Base-by-base conservation (phyloP, 2,797 vertebrate species). In the Protosalanx chinensis region DNA sequence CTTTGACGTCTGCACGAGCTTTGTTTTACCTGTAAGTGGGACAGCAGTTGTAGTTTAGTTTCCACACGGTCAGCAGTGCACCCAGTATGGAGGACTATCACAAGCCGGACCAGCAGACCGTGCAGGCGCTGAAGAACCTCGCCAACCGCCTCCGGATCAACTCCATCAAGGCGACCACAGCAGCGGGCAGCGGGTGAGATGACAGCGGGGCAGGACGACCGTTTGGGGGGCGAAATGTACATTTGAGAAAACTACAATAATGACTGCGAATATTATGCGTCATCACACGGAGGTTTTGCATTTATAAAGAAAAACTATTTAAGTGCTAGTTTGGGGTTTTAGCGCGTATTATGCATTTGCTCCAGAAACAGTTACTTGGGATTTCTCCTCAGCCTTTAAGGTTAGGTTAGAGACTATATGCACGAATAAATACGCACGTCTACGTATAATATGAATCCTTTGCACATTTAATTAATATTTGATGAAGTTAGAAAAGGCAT, bases 41-140 rank as follows among this genome's bases (percentile, higher is more conserved):
- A 46, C 53, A 63, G n/a, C 10, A 30, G 32, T 58, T 65, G 4
- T 7, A 51, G 16, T 58, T 53, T 53, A 33, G 46, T 20, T 58
- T 58, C 13, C 2, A 62, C 46, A 46, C 23, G 37, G 37, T 32
- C 61, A 63, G 61, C 15, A 65, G 64, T 41, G 64, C 64, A 13
- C 64, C 20, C 80, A 74, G 82, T 88, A 97, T 97, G 95, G 95
- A 96, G 88, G 94, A 94, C 85, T 97, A 97, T 73, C 95, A 97
- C 79, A 97, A 97, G 81, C 95, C 95, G 35, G 96, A 97, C 90
- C 95, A 96, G 90, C 94, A 95, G 89, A 96, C 93, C 58, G 91
- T 96, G 86, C 95, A 96, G 92, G 93, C 93, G 20, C 91, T 98
- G 83, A 96, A 90, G 89, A 96, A 97, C 91, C 93, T 94, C 18